phyloP scores from a whole-genome alignment of 2,797 vertebrate genomes.

The Leptoclinus maculatus region DNA sequence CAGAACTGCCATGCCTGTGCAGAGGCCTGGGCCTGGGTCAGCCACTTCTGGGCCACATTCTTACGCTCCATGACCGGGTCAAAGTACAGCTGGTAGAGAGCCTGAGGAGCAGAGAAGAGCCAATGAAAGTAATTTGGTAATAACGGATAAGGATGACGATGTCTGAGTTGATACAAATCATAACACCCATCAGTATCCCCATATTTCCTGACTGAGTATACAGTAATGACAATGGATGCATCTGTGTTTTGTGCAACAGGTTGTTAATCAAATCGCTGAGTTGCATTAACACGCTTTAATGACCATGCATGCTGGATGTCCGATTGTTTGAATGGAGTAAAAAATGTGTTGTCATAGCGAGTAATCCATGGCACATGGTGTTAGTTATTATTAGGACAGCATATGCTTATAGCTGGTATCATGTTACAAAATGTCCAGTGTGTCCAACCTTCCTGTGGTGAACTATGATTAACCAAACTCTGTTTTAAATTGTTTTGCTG shows the following conservation, averaged over 20 bases:
- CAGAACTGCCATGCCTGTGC: constrained; percentile 98
- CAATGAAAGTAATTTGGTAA: neutral
- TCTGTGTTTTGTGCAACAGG: neutral
- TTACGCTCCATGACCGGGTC: constrained; percentile 97
- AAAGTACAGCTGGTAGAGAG: constrained; percentile 97
- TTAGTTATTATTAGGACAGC: constrained; percentile 84
- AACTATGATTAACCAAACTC: constrained; percentile 12
- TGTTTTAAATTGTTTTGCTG: neutral
- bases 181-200: neutral
- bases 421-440: constrained; percentile 72
- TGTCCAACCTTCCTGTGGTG: constrained; percentile 22
- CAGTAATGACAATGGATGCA: neutral
- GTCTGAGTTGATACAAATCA: neutral
- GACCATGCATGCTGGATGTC: constrained; percentile 9
- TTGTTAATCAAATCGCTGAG: neutral
- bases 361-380: constrained; percentile 77
- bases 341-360: constrained; percentile 70
- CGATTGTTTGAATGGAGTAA: constrained; percentile 47
- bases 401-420: constrained; percentile 77
- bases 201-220: neutral
- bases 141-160: neutral
- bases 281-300: neutral
- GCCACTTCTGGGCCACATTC: constrained; percentile 97
- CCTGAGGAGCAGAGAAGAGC: constrained; percentile 78
- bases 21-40: constrained; percentile 95